These are phyloP conservation scores for Melitaea athalia DNA, from an alignment of 2,888 invertebrate genomes.

Conservation along the genomic window DNA sequence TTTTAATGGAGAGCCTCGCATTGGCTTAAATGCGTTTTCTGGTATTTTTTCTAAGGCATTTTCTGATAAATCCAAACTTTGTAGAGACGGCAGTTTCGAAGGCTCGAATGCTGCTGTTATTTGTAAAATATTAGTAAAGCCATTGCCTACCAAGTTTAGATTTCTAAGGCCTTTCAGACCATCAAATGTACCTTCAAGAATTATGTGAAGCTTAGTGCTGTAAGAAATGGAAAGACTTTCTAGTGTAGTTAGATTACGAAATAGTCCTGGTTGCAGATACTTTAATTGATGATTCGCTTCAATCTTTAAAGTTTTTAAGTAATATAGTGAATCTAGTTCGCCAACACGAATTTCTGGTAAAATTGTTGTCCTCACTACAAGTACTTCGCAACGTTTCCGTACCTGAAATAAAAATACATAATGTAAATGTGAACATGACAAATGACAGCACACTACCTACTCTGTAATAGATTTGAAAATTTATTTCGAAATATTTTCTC, in stretches of 20 bases:
- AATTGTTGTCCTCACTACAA: constrained; percentile 77
- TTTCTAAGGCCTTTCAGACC: constrained; percentile 77
- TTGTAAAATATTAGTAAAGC: constrained; percentile 70
- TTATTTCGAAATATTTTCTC: too few species aligned
- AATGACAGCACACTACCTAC: too few species aligned
- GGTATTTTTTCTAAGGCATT: constrained; percentile 74
- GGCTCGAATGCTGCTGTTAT: constrained; percentile 70
- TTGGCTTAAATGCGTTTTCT: constrained; percentile 67
- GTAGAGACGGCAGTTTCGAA: constrained; percentile 69
- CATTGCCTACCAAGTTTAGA: constrained; percentile 80
- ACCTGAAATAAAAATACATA: constrained; percentile 55
- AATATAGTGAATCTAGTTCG: constrained; percentile 64
- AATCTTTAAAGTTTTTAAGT: constrained; percentile 72
- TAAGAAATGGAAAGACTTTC: constrained; percentile 80
- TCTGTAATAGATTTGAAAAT: too few species aligned
- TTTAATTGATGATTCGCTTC: constrained; percentile 80
- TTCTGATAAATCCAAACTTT: constrained; percentile 77
- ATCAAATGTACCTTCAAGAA: constrained; percentile 73
- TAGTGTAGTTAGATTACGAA: constrained; percentile 72
- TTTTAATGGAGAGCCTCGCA: constrained; percentile 69
- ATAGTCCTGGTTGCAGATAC: constrained; percentile 73
- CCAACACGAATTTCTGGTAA: constrained; percentile 66
- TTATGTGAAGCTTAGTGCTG: constrained; percentile 69
- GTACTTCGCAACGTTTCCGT: constrained; percentile 56
- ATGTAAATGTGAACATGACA: too few species aligned